A percentile compares a stretch with the other conserved stretches of the same genome.
These are phyloP conservation scores for Scalopus aquaticus DNA, from an alignment of 2,113 vertebrate genomes.

Conservation along the genomic window DNA sequence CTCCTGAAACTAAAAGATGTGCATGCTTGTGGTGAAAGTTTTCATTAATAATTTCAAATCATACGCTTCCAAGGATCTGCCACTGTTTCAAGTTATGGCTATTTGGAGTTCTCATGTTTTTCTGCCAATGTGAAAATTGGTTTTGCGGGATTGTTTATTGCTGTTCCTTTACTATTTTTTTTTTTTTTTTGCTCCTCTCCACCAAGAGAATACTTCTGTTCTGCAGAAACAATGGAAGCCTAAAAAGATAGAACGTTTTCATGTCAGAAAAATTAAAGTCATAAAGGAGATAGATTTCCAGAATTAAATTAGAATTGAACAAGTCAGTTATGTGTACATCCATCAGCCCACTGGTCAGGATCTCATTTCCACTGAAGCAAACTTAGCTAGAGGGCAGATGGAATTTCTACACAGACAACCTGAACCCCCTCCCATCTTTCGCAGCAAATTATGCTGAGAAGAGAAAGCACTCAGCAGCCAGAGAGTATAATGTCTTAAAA, in stretches of 20 bases:
- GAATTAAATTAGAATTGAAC: conserved; percentile 82
- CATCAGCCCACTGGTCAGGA: conserved; percentile 75
- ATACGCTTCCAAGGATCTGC: conserved; percentile 31
- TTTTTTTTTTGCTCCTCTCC: not conserved
- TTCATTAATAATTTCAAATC: conserved; percentile 71
- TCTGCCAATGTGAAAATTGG: conserved; percentile 75
- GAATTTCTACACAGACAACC: conserved; percentile 53
- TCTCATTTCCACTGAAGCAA: conserved; percentile 77
- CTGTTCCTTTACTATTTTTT: conserved; percentile 35
- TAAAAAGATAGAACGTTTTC: conserved; percentile 75
- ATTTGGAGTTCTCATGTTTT: conserved; percentile 68
- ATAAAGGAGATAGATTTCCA: conserved; percentile 77
- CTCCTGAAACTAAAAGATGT: conserved; percentile 44
- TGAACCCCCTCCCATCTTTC: not conserved
- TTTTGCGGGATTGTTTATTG: conserved; percentile 74
- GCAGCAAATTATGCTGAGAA: conserved; percentile 66
- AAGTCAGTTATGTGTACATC: conserved; percentile 79
- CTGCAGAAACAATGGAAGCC: conserved; percentile 57
- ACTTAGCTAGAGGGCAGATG: conserved; percentile 74
- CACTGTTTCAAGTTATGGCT: conserved; percentile 67
- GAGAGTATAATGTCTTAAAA: not conserved
- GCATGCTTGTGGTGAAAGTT: conserved; percentile 47
- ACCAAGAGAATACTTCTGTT: conserved; percentile 57
- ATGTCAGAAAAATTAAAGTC: conserved; percentile 81
- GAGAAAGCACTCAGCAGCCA: conserved; percentile 28